Base-by-base conservation (phyloP, 2,797 vertebrate species). In the Sarcophilus harrisii region DNA sequence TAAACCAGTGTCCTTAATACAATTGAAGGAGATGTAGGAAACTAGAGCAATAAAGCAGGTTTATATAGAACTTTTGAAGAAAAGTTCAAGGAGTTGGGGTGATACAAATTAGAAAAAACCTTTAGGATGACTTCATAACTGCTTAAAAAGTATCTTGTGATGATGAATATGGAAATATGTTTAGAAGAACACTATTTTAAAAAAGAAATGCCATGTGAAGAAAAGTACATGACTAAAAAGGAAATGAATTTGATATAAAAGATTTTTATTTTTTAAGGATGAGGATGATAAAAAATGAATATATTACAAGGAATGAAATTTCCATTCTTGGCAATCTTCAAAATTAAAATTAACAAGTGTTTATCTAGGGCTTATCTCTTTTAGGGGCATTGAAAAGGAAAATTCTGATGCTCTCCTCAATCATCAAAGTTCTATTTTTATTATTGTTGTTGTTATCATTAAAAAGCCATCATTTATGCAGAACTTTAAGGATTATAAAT, bases 241-340 rank as follows among this genome's bases (percentile, higher is more conserved):
- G n/a, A 81, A 87, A n/a, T 59, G 62, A 27, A 96, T 66, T 3
- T 57, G 38, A 94, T 62, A 95, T 93, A 60, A 93, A 90, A 30
- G 62, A 94, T 95, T 12, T 45, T 66, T 90, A 54, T 57, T 81
- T 28, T 45, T 28, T 45, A 18, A 57, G 92, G 14, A 92, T 54
- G 73, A 45, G 38, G 38, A 49, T 11, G 73, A 87, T 45, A 38
- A 49, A 49, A 87, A 49, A 9, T 87, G 21, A 49, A 87, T 87
- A 12, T 27, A 49, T 8, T 87, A 45, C 21, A 4, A 28, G 21
- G 38, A 73, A 87, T 87, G 24, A 38, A 45, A 87, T 87, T 49
- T 87, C 21, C 24, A 87, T 28, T 38, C 38, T 49, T 21, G 18
- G n/a, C 1, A 9, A 27, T 27, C 73, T 49, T 73, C 24, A 87